Conservation (phyloP, 53 echinoderm and acorn worm genomes). For the Hippasteria phrygiana region DNA sequence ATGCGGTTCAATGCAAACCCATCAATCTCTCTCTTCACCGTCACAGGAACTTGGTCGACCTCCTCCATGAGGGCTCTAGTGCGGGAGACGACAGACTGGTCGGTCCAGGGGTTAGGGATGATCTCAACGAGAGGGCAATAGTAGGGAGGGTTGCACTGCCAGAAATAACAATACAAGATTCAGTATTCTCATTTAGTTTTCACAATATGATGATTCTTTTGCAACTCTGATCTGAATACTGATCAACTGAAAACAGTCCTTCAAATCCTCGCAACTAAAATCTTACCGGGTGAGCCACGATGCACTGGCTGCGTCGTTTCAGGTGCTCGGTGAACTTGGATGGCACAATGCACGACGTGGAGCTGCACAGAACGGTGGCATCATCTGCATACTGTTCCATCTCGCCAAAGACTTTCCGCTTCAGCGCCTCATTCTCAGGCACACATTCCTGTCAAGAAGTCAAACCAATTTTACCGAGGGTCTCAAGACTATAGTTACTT, state of each 20-base stretch:
- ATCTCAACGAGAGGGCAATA: constrained; percentile 92
- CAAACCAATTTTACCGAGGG: neutral
- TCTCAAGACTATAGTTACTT: no score
- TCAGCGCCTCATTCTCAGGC: constrained; percentile 85
- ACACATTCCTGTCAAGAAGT: constrained; percentile 82
- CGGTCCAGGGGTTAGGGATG: constrained; percentile 89
- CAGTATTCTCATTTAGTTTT: neutral
- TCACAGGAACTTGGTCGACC: constrained; percentile 88
- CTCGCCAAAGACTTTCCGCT: constrained; percentile 81
- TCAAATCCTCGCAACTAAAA: neutral
- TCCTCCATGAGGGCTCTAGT: constrained; percentile 79
- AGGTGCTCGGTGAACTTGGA: constrained; percentile 85
- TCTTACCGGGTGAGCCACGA: constrained; percentile 96
- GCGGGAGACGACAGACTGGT: constrained; percentile 69
- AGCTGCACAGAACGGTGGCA: constrained; percentile 86
- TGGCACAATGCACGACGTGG: constrained; percentile 86
- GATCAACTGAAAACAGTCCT: neutral
- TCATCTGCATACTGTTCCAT: constrained; percentile 84
- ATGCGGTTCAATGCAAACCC: constrained; percentile 91
- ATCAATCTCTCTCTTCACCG: constrained; percentile 83
- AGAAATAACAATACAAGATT: neutral
- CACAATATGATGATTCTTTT: no score
- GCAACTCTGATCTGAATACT: no score
- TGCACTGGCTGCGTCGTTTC: constrained; percentile 80
- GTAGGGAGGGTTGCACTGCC: constrained; percentile 89